Evolutionary conservation across 2,888 invertebrate species (phyloP), one percentile per base, ranked within the genome.

Genomic region (Drosophila fulvimacula): DNA sequence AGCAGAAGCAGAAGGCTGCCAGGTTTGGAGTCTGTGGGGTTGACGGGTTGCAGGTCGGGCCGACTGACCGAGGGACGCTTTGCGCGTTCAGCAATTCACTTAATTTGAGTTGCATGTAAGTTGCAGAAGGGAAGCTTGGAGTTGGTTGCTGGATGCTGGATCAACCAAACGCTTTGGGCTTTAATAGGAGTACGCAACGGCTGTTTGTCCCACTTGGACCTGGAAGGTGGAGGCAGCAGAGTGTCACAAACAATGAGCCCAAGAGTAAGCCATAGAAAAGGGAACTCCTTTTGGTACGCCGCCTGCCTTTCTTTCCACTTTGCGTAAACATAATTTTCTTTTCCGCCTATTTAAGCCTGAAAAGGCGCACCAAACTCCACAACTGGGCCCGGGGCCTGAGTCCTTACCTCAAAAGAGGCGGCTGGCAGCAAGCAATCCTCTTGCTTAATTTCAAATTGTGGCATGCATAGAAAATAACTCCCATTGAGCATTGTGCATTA

Each of bases 301-400:
- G 56, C 17, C 32, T 61, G 66, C 63, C 60, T 69, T 76, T 76
- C 76, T 64, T 62, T 66, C 53, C 68, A 67, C 68, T 75, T 75
- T 83, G 74, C 77, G 80, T 73, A 88, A 88, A 88, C 89, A 88
- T 87, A 88, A 88, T 88, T 88, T 88, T 85, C 89, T 87, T 83
- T 84, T 87, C 87, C 88, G 87, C 84, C 87, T 74, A 84, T 88
- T 86, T 88, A 69, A 73, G 70, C 66, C 81, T 80, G 72, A 85
- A 84, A 82, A 77, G 81, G 56, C 84, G 42, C 66, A 46, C 55
- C 64, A 57, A 49, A 66, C 57, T 52, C 68, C 55, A 36, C 11
- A 34, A 5, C 15, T 32, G 17, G 6, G n/a, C 52, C 42, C 10
- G 13, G 13, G 27, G 62, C 21, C 19, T 7, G 21, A 44, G 10